Percentiles rank a stretch among this genome's conserved stretches.
phyloP scores from a whole-genome alignment of 2,888 invertebrate genomes.

The Dilophus febrilis region DNA sequence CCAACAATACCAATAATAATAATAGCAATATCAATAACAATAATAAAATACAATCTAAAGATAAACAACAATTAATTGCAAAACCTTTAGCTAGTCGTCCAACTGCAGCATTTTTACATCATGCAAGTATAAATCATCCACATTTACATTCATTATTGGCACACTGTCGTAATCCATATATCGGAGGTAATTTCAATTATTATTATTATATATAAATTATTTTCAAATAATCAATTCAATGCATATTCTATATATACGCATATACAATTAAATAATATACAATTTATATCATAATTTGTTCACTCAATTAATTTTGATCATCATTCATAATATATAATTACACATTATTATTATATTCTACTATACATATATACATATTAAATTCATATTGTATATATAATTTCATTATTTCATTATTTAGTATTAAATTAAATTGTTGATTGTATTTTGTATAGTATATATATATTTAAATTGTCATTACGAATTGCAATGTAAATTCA shows the following conservation, averaged over 20 bases:
- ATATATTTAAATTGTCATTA: no score
- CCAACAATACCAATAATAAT: not conserved
- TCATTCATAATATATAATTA: no score
- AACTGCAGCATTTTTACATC: conserved; percentile 39
- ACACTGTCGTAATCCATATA: conserved; percentile 69
- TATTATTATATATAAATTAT: not conserved
- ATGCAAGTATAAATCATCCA: conserved; percentile 55
- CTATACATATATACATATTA: no score
- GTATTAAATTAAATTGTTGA: no score
- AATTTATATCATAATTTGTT: no score
- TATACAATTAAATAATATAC: no score
- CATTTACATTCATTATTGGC: conserved; percentile 68
- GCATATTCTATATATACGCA: not conserved
- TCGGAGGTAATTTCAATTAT: conserved; percentile 35
- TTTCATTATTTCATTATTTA: not conserved
- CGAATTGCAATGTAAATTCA: no score
- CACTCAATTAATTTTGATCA: no score
- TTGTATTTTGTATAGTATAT: no score
- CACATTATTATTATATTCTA: no score
- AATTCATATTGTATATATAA: not conserved
- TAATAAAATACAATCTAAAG: conserved; percentile 4
- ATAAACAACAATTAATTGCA: conserved; percentile 37
- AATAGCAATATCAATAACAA: not conserved
- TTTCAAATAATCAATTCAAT: conserved; percentile 1
- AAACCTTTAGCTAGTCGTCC: conserved; percentile 71